Conservation (phyloP, 1,140 invertebrate genomes). For the Eumeta japonica region DNA sequence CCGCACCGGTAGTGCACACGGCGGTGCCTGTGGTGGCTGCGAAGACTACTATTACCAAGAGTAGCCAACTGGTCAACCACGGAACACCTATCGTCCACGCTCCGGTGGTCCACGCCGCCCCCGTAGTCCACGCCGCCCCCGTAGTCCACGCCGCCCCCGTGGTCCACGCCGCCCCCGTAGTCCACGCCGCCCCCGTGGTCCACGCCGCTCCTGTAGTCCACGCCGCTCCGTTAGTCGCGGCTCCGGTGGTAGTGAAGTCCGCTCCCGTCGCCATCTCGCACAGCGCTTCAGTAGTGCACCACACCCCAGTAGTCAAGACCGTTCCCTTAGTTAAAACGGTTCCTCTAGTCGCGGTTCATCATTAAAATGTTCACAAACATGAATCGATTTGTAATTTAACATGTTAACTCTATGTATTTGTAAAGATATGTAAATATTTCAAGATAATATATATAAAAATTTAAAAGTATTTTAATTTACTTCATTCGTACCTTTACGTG, state of each 20-base stretch:
- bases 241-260: constrained; percentile 44
- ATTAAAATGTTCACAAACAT: constrained; percentile 10
- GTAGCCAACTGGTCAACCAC: constrained; percentile 22
- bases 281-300: constrained; percentile 42
- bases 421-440: background rate
- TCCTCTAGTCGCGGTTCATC: constrained; percentile 54
- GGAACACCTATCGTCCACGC: constrained; percentile 34
- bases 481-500: constrained; percentile 1
- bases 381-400: constrained; percentile 7
- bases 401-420: constrained; percentile 2
- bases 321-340: constrained; percentile 59
- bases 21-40: constrained; percentile 27
- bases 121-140: constrained; percentile 31
- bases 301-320: constrained; percentile 55
- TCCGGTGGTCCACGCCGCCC: constrained; percentile 12
- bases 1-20: constrained; percentile 36
- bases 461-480: constrained; percentile 3
- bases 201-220: constrained; percentile 33
- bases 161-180: constrained; percentile 18
- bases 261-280: constrained; percentile 35
- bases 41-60: constrained; percentile 23
- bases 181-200: constrained; percentile 39
- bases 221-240: constrained; percentile 37
- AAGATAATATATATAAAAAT: constrained; percentile 1
- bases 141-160: constrained; percentile 1